Percentiles rank a stretch among this genome's conserved stretches.
Evolutionary conservation across 1,140 invertebrate species (phyloP).

Genomic region (Chlorops oryzae): DNA sequence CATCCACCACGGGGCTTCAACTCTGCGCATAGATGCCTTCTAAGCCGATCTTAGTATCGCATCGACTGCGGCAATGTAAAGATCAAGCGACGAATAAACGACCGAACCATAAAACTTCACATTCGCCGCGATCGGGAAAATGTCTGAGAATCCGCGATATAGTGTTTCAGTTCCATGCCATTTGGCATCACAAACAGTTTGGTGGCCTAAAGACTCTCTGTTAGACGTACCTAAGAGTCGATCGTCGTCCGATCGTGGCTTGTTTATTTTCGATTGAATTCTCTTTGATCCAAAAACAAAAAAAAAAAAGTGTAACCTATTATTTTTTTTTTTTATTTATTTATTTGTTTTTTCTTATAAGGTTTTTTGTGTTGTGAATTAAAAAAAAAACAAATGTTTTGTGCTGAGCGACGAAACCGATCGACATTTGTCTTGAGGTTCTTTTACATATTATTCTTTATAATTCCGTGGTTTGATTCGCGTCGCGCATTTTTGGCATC

Average conservation of each 20-base stretch:
- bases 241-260: too few species aligned
- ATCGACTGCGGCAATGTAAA: slow-evolving; percentile 12
- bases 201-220: too few species aligned
- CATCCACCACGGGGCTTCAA: too few species aligned
- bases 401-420: too few species aligned
- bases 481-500: background rate
- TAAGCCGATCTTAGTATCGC: slow-evolving; percentile 2
- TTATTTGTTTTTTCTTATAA: too few species aligned
- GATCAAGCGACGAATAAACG: background rate
- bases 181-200: slow-evolving; percentile 33
- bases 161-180: slow-evolving; percentile 39
- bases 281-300: too few species aligned
- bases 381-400: too few species aligned
- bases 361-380: background rate
- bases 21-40: too few species aligned
- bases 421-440: background rate
- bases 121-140: slow-evolving; percentile 13
- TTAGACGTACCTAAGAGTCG: too few species aligned
- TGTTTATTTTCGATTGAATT: too few species aligned
- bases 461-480: background rate
- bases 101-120: background rate
- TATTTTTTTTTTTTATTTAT: background rate
- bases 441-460: background rate
- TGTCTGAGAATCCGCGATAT: slow-evolving; percentile 2
- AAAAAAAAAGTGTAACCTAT: background rate